phyloP scores from a whole-genome alignment of 2,797 vertebrate species.

The Sternarchorhynchus goeldii region DNA sequence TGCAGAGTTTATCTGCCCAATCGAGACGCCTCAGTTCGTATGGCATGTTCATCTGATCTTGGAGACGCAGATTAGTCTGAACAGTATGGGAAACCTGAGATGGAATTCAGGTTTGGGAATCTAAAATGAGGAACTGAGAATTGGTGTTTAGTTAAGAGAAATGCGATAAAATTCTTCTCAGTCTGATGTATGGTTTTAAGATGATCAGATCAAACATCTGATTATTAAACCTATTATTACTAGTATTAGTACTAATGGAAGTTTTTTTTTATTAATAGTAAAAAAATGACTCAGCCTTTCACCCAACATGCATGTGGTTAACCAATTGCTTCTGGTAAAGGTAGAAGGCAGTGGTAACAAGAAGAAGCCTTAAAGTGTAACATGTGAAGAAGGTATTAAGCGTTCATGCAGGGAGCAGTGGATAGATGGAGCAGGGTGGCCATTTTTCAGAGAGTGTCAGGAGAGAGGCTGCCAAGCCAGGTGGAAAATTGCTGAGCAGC shows the following conservation, averaged over 20 bases:
- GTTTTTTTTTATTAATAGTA: not conserved
- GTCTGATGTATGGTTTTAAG: too few relatives aligned
- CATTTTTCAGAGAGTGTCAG: constrained; percentile 67
- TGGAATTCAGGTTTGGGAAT: not conserved
- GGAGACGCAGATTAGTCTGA: too few relatives aligned
- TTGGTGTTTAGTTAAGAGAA: too few relatives aligned
- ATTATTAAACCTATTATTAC: too few relatives aligned
- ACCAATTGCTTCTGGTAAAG: not conserved
- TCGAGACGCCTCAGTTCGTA: too few relatives aligned
- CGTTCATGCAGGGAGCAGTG: constrained; percentile 15
- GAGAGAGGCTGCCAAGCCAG: constrained; percentile 67
- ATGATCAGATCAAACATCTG: too few relatives aligned
- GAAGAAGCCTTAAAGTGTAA: not conserved
- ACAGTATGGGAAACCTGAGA: not conserved
- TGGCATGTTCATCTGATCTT: too few relatives aligned
- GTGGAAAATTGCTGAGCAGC: constrained; percentile 71
- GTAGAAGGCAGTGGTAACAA: not conserved
- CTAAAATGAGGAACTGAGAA: too few relatives aligned
- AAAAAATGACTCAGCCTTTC: not conserved
- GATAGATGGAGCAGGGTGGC: constrained; percentile 36
- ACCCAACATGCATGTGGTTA: too few relatives aligned
- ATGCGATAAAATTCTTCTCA: too few relatives aligned
- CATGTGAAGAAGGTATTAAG: not conserved
- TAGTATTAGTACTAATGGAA: not conserved
- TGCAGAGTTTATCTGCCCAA: too few relatives aligned